Base-by-base conservation (phyloP, 2,888 invertebrate genomes). In the Agonopterix alstromeriana region DNA sequence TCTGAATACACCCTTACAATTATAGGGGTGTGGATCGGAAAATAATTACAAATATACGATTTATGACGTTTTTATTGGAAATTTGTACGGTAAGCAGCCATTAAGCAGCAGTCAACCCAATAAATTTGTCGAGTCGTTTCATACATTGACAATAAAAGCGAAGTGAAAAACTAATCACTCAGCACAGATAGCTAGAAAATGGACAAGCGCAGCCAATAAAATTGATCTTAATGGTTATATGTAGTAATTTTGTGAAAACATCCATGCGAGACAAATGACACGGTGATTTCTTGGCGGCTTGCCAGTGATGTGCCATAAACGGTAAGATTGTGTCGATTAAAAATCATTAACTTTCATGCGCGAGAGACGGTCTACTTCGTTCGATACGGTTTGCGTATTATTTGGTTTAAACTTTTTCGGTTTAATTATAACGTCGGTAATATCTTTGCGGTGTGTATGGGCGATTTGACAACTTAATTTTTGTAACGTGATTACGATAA, bases 341-440 rank as follows among this genome's bases (percentile, higher is more conserved):
- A 74, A 73, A 73, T 68, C 70, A 82, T 82, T 82, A 78, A 79
- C 82, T 82, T 82, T 78, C 78, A 66, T 67, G 55, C 46, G 56
- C 45, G 54, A 54, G 61, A 58, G 49, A 49, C 60, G 67, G 55
- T 65, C 67, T 54, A 70, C 63, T 68, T 61, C 44, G 48, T 45
- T 41, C 47, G 53, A 50, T 51, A 51, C 53, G 51, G 36, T 50
- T 53, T 43, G 47, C n/a, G 48, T 48, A 45, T 50, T 53, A 45
- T 53, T 53, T 48, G 48, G 48, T 50, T 47, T 50, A 45, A 36
- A 35, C 41, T 51, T 50, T 49, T 53, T 50, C 45, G 43, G 42
- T 38, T 43, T 50, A 47, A 45, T 46, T 42, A 40, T 36, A 43
- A 27, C 42, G 36, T 48, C 27, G 42, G 44, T 42, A 42, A 11